These are phyloP conservation scores for Dolichoris vasculosae DNA, from an alignment of 1,140 invertebrate species.

Conservation along the genomic window DNA sequence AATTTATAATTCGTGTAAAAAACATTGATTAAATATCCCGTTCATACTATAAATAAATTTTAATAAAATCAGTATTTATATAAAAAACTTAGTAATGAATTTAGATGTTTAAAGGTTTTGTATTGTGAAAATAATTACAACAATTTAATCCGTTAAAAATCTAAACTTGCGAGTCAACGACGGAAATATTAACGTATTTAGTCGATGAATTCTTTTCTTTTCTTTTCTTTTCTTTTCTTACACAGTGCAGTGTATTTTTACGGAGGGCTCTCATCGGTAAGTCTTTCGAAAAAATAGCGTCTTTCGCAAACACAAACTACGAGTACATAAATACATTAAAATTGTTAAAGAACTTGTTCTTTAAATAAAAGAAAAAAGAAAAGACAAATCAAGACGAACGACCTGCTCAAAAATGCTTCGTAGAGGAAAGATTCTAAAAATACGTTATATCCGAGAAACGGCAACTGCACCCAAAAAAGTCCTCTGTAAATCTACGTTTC, in stretches of 20 bases:
- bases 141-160: background rate
- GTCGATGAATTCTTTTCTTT: background rate
- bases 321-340: background rate
- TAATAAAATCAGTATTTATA: no score
- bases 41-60: no score
- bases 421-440: conserved; percentile 27
- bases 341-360: background rate
- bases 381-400: conserved; percentile 7
- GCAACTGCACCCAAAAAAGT: background rate
- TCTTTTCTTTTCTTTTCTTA: background rate
- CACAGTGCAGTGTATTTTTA: background rate
- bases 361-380: background rate
- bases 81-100: no score
- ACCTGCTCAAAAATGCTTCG: background rate
- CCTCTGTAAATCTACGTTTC: background rate
- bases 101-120: background rate
- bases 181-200: background rate
- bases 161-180: no score
- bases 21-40: no score
- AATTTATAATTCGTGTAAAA: no score
- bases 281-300: background rate
- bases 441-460: conserved; percentile 3
- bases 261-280: background rate
- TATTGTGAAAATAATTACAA: no score
- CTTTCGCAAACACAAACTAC: background rate